These are phyloP conservation scores for Oegoconia quadripuncta DNA, from an alignment of 2,888 invertebrate genomes.

Conservation along the genomic window DNA sequence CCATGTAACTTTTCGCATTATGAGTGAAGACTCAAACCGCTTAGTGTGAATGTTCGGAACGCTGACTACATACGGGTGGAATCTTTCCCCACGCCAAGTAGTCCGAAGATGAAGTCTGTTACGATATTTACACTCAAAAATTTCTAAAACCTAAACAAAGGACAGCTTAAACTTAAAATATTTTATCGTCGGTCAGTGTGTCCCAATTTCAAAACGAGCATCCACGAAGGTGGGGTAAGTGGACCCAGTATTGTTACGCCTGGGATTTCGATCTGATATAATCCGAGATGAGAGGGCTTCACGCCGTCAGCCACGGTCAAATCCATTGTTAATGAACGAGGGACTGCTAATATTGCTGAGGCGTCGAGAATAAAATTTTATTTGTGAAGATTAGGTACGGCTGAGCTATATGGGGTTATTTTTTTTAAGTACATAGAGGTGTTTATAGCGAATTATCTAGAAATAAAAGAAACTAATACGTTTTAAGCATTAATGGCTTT, in stretches of 20 bases:
- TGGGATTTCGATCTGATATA: constrained; percentile 63
- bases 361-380: constrained; percentile 19
- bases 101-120: no score
- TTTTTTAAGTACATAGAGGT: neutral
- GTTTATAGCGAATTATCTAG: no score
- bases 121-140: neutral
- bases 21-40: no score
- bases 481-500: no score
- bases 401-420: neutral
- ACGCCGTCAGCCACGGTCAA: constrained; percentile 39
- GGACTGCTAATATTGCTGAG: constrained; percentile 30
- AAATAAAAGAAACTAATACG: no score
- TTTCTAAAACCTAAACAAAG: neutral
- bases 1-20: no score
- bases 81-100: no score
- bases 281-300: constrained; percentile 56
- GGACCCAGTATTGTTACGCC: constrained; percentile 47
- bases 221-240: constrained; percentile 46
- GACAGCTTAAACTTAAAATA: neutral
- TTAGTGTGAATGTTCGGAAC: no score
- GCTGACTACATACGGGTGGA: no score
- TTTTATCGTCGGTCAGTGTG: constrained; percentile 22
- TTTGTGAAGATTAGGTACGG: constrained; percentile 8
- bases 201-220: constrained; percentile 53
- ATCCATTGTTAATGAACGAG: constrained; percentile 66